Evolutionary conservation across 2,797 vertebrate species (phyloP).

Genomic region (Pipistrellus pygmaeus): DNA sequence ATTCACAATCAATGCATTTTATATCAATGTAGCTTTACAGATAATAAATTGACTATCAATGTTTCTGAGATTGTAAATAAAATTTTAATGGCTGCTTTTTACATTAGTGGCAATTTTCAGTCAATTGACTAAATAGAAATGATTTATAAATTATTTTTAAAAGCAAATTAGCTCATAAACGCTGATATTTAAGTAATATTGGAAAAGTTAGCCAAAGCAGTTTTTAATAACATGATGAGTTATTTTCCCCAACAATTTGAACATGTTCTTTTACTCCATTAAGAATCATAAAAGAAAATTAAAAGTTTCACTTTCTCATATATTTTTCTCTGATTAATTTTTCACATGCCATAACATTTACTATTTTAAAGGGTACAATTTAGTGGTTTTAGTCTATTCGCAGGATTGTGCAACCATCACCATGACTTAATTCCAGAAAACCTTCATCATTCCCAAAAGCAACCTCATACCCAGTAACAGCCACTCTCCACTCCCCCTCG

Average conservation of each 20-base stretch:
- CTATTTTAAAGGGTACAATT: neutral
- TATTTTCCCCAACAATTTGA: conserved; percentile 19
- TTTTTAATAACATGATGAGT: neutral
- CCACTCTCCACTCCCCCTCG: too few relatives aligned
- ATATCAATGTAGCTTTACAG: neutral
- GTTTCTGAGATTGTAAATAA: conserved; percentile 25
- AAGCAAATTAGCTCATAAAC: neutral
- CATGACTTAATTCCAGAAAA: neutral
- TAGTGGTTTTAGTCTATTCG: neutral
- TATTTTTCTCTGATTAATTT: neutral
- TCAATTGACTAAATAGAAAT: neutral
- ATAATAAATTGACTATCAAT: neutral
- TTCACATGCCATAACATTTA: neutral
- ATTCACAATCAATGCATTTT: conserved; percentile 6
- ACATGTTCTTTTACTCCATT: neutral
- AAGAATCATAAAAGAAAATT: neutral
- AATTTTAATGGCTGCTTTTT: conserved; percentile 6
- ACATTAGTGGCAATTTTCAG: neutral
- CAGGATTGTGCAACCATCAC: neutral
- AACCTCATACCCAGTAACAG: neutral
- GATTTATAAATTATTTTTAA: conserved; percentile 18
- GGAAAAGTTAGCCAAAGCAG: neutral
- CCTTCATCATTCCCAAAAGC: neutral
- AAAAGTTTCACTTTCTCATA: neutral
- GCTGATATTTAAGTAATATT: neutral